phyloP scores from a whole-genome alignment of 1,140 invertebrate species.

The Hesperophylax magnus region DNA sequence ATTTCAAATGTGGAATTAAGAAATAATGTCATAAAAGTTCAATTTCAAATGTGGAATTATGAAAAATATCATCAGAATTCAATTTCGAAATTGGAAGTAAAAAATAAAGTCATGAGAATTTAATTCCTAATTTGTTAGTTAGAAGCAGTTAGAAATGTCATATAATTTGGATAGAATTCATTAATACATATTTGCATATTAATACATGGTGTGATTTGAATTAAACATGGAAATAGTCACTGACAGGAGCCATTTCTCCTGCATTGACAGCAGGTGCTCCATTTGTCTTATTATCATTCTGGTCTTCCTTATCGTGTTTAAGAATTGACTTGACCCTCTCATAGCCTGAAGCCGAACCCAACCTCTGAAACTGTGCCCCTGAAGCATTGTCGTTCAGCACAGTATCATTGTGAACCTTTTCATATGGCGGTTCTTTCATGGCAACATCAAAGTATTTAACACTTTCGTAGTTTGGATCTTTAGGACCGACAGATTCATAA shows the following conservation, averaged over 20 bases:
- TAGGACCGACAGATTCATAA: slow-evolving; percentile 77
- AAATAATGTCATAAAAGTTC: no score
- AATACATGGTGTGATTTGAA: not conserved
- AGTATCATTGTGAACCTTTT: slow-evolving; percentile 67
- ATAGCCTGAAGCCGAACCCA: slow-evolving; percentile 67
- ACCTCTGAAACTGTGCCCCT: slow-evolving; percentile 62
- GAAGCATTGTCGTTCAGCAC: slow-evolving; percentile 48
- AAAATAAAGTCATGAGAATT: no score
- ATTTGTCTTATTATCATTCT: slow-evolving; percentile 54
- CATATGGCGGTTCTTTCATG: slow-evolving; percentile 69
- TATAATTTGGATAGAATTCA: no score
- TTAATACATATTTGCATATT: not conserved
- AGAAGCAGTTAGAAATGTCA: no score
- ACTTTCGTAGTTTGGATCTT: slow-evolving; percentile 70
- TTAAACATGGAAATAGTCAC: slow-evolving; percentile 71
- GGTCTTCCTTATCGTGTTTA: slow-evolving; percentile 58
- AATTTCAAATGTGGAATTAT: no score
- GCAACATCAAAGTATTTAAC: slow-evolving; percentile 72
- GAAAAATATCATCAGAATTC: no score
- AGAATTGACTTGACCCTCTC: slow-evolving; percentile 64
- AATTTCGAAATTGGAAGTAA: no score
- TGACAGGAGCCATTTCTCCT: slow-evolving; percentile 64
- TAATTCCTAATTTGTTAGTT: no score
- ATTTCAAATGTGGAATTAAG: no score
- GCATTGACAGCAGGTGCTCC: slow-evolving; percentile 49